phyloP scores from a whole-genome alignment of 2,797 vertebrate species.

The Ptychobarbus kaznakovi region DNA sequence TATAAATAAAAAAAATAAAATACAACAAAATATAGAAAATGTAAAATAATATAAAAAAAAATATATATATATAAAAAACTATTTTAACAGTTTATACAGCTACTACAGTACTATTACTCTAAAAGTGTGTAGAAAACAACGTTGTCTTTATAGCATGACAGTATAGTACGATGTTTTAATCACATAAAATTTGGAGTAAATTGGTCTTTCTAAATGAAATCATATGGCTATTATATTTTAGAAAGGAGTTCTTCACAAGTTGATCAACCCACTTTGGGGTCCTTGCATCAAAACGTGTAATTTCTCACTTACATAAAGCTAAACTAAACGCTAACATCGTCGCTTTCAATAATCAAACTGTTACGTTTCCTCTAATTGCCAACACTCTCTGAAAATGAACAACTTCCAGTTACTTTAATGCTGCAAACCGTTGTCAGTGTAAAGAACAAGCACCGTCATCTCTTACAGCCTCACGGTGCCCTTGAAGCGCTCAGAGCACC shows the following conservation, averaged over 20 bases:
- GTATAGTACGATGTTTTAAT: background rate
- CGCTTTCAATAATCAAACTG: background rate
- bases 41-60: background rate
- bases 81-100: background rate
- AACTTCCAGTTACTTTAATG: background rate
- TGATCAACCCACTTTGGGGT: background rate
- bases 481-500: constrained; percentile 53
- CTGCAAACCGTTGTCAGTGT: constrained; percentile 1
- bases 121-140: background rate
- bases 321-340: background rate
- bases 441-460: constrained; percentile 3
- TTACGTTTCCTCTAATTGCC: background rate
- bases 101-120: background rate
- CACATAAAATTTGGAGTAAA: background rate
- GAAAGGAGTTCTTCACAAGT: background rate
- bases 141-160: background rate
- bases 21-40: too few species aligned
- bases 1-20: background rate
- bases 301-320: background rate
- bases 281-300: background rate
- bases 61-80: background rate
- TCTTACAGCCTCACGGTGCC: constrained; percentile 40
- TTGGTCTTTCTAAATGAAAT: background rate
- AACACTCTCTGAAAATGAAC: background rate
- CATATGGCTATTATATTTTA: background rate